A percentile compares a stretch with the other conserved stretches of the same genome.
phyloP scores from a whole-genome alignment of 2,888 invertebrate genomes.

The Napeogenes inachia region DNA sequence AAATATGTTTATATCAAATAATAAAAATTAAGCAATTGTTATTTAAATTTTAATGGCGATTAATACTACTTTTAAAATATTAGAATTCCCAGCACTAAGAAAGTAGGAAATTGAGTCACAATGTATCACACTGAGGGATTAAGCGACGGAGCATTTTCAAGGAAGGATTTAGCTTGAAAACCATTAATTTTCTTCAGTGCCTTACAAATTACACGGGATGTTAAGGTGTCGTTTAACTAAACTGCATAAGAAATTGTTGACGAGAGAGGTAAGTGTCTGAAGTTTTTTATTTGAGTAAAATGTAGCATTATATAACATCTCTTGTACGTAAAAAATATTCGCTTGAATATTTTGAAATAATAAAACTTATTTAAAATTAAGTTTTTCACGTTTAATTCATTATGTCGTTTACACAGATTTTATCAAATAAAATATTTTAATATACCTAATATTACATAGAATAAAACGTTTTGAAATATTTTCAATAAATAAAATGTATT shows the following conservation, averaged over 20 bases:
- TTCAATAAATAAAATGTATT: constrained; percentile 3
- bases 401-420: too few species aligned
- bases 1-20: too few species aligned
- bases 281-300: too few species aligned
- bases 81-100: background rate
- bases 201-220: constrained; percentile 52
- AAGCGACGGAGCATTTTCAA: constrained; percentile 44
- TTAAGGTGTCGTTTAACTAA: constrained; percentile 39
- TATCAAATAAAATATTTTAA: background rate
- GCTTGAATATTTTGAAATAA: too few species aligned
- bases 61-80: too few species aligned
- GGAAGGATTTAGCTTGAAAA: constrained; percentile 40
- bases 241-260: constrained; percentile 14
- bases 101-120: background rate
- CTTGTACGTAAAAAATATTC: too few species aligned
- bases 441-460: background rate
- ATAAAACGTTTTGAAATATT: background rate
- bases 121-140: constrained; percentile 13
- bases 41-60: too few species aligned
- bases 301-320: too few species aligned
- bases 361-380: too few species aligned
- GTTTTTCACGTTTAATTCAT: too few species aligned
- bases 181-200: constrained; percentile 64
- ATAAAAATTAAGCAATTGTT: too few species aligned
- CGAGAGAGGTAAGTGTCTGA: too few species aligned